Conservation (phyloP, 2,888 invertebrate species). For the Meliscaeva auricollis region DNA sequence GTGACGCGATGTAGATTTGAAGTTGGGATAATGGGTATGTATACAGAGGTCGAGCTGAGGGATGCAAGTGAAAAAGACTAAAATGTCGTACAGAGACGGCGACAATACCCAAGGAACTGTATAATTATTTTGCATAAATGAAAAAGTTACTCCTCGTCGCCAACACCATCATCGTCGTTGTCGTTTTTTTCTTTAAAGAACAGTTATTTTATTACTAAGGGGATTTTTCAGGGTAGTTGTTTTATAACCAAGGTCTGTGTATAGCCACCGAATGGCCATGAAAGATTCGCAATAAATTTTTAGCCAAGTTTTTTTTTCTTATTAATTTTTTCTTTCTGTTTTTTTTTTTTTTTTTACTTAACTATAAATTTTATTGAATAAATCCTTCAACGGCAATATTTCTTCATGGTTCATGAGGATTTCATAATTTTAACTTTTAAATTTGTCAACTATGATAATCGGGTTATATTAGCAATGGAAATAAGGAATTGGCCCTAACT, state of each 20-base stretch:
- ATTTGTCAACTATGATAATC: no score
- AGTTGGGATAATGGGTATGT: slow-evolving; percentile 2
- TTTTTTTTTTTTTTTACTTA: slow-evolving; percentile 5
- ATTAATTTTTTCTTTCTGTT: no score
- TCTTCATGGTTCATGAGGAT: no score
- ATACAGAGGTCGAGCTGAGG: slow-evolving; percentile 43
- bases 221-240: slow-evolving; percentile 26
- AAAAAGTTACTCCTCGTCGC: slow-evolving; percentile 69
- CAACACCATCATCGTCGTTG: slow-evolving; percentile 28
- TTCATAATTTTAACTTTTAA: no score
- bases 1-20: slow-evolving; percentile 24
- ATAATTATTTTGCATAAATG: slow-evolving; percentile 74
- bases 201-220: slow-evolving; percentile 45
- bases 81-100: slow-evolving; percentile 45
- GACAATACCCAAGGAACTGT: slow-evolving; percentile 69
- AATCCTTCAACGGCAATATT: slow-evolving; percentile 4
- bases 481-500: no score
- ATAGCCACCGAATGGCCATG: slow-evolving; percentile 37
- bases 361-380: slow-evolving; percentile 17
- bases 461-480: no score
- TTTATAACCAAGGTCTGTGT: slow-evolving; percentile 19
- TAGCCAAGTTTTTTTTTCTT: not conserved
- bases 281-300: slow-evolving; percentile 12
- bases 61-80: slow-evolving; percentile 40
- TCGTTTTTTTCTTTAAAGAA: slow-evolving; percentile 30